Base-by-base conservation (phyloP, 2,797 vertebrate species). In the Limosa lapponica region DNA sequence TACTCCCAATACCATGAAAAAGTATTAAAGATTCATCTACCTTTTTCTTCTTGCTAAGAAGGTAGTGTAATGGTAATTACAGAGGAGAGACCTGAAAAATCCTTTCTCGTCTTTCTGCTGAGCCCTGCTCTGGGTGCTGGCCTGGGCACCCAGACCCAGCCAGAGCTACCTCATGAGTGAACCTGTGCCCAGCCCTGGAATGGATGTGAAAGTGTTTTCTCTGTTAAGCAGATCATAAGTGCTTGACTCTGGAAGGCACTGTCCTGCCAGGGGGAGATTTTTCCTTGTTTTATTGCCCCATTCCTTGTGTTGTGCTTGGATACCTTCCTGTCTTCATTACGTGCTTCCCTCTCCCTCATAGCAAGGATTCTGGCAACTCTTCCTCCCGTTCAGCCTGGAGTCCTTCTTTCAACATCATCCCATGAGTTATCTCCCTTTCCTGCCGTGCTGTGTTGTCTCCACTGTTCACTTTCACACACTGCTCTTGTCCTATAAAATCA, bases 401-500 rank as follows among this genome's bases (percentile, higher is more conserved):
- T 82, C 32, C 24, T 83, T 37, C 43, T 95, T 62, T 64, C 27
- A 69, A 51, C 27, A 4, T 75, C 46, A 51, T 51, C 37, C n/a
- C 9, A 13, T 32, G 59, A 74, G 30, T 84, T 89, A 32, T 17
- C 32, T 83, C 65, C 46, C 28, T 73, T 51, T 0, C 0, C 25
- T 83, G 74, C 46, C 16, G 8, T 3, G 14, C 69, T 84, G 7
- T 57, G 83, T 90, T 82, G 59, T 65, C 58, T 90, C 52, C 7
- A 10, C 64, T 91, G 44, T 93, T 93, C 18, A 16, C n/a, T 92
- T 95, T 89, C 48, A 62, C 32, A 58, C 36, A 8, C 30, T 81
- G 49, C 61, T 94, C 64, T 92, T 91, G 73, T 88, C 91, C 83
- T 92, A 19, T 82, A 94, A 93, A 92, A 89, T 90, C 36, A 89